phyloP scores from a whole-genome alignment of 2,888 invertebrate species.

The Drosophila greeni region DNA sequence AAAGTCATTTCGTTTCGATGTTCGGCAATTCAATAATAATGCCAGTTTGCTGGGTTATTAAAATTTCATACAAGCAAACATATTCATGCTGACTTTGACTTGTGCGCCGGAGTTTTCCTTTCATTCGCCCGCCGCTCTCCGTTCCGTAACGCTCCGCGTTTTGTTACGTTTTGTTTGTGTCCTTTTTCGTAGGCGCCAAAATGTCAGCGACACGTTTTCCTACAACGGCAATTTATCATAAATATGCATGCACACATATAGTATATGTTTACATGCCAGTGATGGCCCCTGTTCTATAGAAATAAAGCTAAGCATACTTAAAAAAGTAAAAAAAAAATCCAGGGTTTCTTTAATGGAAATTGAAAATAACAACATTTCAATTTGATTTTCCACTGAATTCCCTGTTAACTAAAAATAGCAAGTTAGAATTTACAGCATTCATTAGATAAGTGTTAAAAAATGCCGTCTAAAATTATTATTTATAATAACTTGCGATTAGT shows the following conservation, averaged over 20 bases:
- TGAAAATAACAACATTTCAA: neutral
- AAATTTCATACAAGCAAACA: constrained; percentile 62
- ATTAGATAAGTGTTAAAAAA: neutral
- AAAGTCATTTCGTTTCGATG: constrained; percentile 50
- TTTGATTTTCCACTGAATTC: no score
- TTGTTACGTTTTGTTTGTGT: constrained; percentile 19
- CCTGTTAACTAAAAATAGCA: no score
- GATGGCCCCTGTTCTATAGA: neutral
- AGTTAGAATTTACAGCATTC: no score
- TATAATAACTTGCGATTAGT: no score
- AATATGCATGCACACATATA: constrained; percentile 51
- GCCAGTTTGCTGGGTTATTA: constrained; percentile 66
- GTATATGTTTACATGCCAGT: constrained; percentile 7
- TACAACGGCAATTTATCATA: constrained; percentile 67
- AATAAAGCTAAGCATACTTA: neutral
- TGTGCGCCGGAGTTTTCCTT: constrained; percentile 37
- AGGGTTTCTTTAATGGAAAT: neutral
- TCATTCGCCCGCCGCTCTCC: constrained; percentile 2
- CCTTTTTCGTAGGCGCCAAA: constrained; percentile 59
- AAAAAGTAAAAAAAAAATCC: neutral
- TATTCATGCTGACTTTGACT: constrained; percentile 59
- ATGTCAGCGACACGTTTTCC: constrained; percentile 67
- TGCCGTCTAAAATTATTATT: neutral
- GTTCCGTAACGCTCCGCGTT: constrained; percentile 2
- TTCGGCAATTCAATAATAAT: constrained; percentile 63